Evolutionary conservation across 2,888 invertebrate genomes (phyloP).

Genomic region (Aphidoletes aphidimyza): DNA sequence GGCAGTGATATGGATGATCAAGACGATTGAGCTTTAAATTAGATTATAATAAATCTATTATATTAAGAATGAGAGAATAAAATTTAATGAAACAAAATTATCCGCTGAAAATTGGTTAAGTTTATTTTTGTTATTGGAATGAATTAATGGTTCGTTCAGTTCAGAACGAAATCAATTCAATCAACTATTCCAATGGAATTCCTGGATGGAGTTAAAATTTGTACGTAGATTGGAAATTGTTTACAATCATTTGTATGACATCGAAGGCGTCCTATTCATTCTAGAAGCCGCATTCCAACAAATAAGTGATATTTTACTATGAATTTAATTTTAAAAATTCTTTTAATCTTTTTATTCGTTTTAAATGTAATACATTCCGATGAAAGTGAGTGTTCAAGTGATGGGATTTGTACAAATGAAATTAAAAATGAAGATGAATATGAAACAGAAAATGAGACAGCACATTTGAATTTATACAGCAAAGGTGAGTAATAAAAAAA

Average conservation of each 20-base stretch:
- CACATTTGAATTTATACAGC: slow-evolving; percentile 32
- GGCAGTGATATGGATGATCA: slow-evolving; percentile 43
- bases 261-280: background rate
- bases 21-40: background rate
- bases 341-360: background rate
- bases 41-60: no score
- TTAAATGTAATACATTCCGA: background rate
- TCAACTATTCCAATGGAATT: background rate
- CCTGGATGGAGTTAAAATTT: no score
- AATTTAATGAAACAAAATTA: no score
- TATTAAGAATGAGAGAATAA: no score
- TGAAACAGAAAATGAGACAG: no score
- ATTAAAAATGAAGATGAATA: background rate
- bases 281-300: background rate
- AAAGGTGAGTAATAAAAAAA: slow-evolving; percentile 38
- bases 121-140: background rate
- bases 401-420: background rate
- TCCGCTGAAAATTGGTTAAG: no score
- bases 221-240: slow-evolving; percentile 2
- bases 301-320: background rate
- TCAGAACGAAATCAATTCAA: background rate
- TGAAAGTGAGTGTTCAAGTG: background rate
- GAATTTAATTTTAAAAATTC: background rate
- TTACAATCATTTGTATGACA: slow-evolving; percentile 1
- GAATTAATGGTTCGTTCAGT: background rate